Evolutionary conservation across 2,113 vertebrate genomes (phyloP), one percentile per base, ranked within the genome.

Genomic region (Anas platyrhynchos): DNA sequence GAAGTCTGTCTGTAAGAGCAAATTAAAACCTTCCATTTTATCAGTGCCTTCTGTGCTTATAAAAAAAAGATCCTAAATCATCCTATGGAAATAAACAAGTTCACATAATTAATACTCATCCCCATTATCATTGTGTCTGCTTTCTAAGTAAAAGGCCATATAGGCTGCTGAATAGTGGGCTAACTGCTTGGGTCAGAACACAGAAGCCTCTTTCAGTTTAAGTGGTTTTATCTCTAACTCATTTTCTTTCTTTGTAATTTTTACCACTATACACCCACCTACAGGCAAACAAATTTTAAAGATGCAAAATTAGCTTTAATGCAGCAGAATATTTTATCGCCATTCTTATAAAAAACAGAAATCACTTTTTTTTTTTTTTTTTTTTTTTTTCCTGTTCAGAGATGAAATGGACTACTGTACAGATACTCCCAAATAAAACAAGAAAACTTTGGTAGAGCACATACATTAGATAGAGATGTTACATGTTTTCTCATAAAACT

Each of bases 201-300:
- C 32, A 77, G 11, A 78, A 82, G 44, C 8, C 17, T 82, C 10
- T 32, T 66, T 55, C 4, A 88, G 52, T 82, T 62, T 69, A 89
- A 84, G 25, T 73, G 69, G 56, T 21, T 87, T 93, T 89, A 63
- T 48, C 58, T 73, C 34, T 94, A 87, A 80, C 36, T 20, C 4
- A 80, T 89, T 75, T 62, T 92, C 92, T 87, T 93, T 86, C 66
- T 52, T 61, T 73, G 31, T 94, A 87, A 80, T 26, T 27, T 17
- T 17, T 38, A 13, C 22, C 84, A 20, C 59, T 46, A 44, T 67
- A 87, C 34, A 82, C 14, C 13, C 25, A 84, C 17, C n/a, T 55
- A 76, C 26, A 72, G 26, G 23, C 29, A 75, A 94, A 81, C 22
- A 92, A 56, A 71, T 92, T 81, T 84, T 83, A 87, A 94, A n/a